Evolutionary conservation across 2,113 vertebrate species (phyloP).

Genomic region (Psilopsiagon aurifrons): DNA sequence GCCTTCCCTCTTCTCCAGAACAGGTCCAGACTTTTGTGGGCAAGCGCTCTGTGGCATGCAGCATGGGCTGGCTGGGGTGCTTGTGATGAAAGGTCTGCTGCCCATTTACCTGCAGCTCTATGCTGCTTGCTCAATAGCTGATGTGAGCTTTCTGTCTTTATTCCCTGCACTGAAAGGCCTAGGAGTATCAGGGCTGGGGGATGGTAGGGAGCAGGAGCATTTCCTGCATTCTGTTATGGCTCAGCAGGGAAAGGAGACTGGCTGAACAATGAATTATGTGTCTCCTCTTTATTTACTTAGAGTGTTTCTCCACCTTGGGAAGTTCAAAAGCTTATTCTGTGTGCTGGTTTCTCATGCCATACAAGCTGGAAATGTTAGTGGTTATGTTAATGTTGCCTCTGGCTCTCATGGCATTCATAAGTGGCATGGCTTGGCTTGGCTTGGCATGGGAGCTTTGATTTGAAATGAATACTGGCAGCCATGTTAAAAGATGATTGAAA

Average conservation of each 20-base stretch:
- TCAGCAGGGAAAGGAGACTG: background rate
- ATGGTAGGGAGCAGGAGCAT: background rate
- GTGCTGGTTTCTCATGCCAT: background rate
- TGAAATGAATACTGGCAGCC: background rate
- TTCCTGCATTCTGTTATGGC: fast-evolving
- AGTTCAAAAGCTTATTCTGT: background rate
- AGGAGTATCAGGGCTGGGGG: background rate
- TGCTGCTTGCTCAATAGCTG: fast-evolving
- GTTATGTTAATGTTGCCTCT: slow-evolving; percentile 26
- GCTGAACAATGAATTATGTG: background rate
- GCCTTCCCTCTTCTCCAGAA: background rate
- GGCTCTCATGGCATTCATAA: background rate
- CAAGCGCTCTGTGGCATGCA: background rate
- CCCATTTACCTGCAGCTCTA: background rate
- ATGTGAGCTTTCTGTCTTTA: background rate
- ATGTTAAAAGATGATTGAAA: background rate
- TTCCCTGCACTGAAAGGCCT: too few species aligned
- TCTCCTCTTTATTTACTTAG: background rate
- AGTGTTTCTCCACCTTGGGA: background rate
- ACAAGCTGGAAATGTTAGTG: slow-evolving; percentile 23
- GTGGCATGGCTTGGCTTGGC: background rate
- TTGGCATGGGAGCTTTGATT: slow-evolving; percentile 7
- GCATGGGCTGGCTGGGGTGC: background rate
- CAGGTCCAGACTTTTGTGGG: background rate
- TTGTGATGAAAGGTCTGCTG: background rate